These are phyloP conservation scores for Microcebus murinus DNA, from an alignment of 2,113 vertebrate genomes.

Conservation along the genomic window DNA sequence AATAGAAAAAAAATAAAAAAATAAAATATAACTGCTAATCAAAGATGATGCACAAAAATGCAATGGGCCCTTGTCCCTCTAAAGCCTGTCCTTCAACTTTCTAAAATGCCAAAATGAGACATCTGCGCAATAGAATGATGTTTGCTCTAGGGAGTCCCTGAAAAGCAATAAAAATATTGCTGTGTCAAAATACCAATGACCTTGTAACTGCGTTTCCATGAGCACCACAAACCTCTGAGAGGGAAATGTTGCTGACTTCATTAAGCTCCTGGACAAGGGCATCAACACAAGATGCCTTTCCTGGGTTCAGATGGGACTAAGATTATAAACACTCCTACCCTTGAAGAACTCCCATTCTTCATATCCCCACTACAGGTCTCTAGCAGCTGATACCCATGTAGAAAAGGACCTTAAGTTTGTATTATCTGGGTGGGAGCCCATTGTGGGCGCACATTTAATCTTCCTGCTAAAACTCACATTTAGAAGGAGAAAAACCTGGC, in stretches of 20 bases:
- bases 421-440: neutral
- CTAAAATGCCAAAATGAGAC: slow-evolving; percentile 80
- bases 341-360: neutral
- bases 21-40: neutral
- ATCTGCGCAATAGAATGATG: slow-evolving; percentile 78
- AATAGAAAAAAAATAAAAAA: too few relatives aligned
- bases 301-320: neutral
- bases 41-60: neutral
- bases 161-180: slow-evolving; percentile 85
- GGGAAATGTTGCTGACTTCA: neutral
- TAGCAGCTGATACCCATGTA: neutral
- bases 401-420: neutral
- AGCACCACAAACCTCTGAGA: neutral
- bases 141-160: slow-evolving; percentile 80
- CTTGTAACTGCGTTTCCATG: neutral
- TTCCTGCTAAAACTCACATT: neutral
- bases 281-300: neutral
- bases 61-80: too few relatives aligned
- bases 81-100: slow-evolving; percentile 48
- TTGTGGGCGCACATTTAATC: accelerated
- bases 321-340: neutral
- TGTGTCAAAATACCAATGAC: slow-evolving; percentile 17
- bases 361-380: neutral
- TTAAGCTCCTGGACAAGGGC: neutral
- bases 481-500: neutral